A percentile compares a stretch with the other conserved stretches of the same genome.
These are phyloP conservation scores for Aplysia californica DNA, from an alignment of 1,140 invertebrate genomes.

Conservation along the genomic window DNA sequence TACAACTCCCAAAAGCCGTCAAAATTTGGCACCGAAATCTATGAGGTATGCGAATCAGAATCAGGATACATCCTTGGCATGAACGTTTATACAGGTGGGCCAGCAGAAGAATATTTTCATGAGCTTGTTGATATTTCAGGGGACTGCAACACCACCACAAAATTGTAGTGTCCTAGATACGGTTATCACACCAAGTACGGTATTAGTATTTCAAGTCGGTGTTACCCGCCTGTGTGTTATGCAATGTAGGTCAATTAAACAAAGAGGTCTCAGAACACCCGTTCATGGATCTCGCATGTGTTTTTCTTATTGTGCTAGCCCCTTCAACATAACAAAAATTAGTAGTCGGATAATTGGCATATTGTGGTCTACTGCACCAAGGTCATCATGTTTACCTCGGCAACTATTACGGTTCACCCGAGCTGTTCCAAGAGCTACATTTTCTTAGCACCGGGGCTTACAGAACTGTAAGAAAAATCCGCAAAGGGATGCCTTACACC, in stretches of 20 bases:
- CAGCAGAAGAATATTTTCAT: not conserved
- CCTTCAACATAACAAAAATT: no score
- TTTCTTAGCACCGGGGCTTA: constrained; percentile 29
- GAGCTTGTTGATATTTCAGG: constrained; percentile 18
- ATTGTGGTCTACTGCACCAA: constrained; percentile 30
- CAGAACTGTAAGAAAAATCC: constrained; percentile 26
- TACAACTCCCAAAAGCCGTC: constrained; percentile 38
- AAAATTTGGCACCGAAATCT: constrained; percentile 34
- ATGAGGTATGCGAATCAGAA: constrained; percentile 20
- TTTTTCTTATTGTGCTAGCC: no score
- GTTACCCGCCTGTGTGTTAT: no score
- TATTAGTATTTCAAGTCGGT: no score
- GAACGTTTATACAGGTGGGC: constrained; percentile 21
- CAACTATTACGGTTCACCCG: constrained; percentile 34
- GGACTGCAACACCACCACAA: constrained; percentile 15
- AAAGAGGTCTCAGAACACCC: no score
- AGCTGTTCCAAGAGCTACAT: constrained; percentile 27
- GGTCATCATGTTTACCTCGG: constrained; percentile 35
- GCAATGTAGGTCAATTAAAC: no score
- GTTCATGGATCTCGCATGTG: no score
- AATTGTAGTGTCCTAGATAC: no score
- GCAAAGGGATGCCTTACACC: constrained; percentile 28
- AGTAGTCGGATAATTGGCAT: constrained; percentile 23
- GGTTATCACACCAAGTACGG: no score
- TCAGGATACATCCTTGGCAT: constrained; percentile 29